Evolutionary conservation across 1,140 invertebrate species (phyloP), one percentile per base, ranked within the genome.

Genomic region (Saxidomus purpurata): DNA sequence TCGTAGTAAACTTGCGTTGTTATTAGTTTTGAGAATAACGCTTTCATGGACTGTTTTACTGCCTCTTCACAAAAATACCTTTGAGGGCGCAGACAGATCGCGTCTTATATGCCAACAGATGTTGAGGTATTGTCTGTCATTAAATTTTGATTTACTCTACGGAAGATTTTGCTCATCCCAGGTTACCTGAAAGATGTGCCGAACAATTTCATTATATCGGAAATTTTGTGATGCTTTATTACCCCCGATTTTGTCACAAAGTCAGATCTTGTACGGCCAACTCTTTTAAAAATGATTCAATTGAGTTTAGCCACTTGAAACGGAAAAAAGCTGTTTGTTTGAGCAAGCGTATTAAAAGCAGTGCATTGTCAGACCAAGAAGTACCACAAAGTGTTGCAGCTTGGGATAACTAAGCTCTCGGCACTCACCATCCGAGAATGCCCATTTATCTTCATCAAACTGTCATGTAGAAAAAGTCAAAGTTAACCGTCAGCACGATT

Each of bases 111-210:
- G 11, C 79, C 61, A 61, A 89, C 87, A 89, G 87, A 83, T 89
- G 87, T 81, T 61, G 80, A 83, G 52, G 69, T 40, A 77, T 43
- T 84, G 80, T 76, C 49, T 17, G 47, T 89, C 87, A 89, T 89
- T 89, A 89, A 89, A 83, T 81, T 89, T 89, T 89, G 87, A 89
- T 89, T 89, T 89, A 89, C 87, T 89, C 80, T 55, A 17, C 67
- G 36, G n/a, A 89, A 63, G 38, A 34, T 84, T 49, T 38, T 34
- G 34, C 67, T 89, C 55, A 40, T 74, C 77, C 87, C 31, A n/a
- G 87, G 87, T 84, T 55, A 89, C 87, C 55, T 38, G 28, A n/a
- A 76, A 76, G 80, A 82, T 63, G 67, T 77, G 67, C 15, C 52
- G 25, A 89, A 84, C 87, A 89, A 89, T 89, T 89, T 89, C 87